A percentile compares a stretch with the other conserved stretches of the same genome.
phyloP scores from a whole-genome alignment of 2,797 vertebrate genomes.

The Malurus leucopterus region DNA sequence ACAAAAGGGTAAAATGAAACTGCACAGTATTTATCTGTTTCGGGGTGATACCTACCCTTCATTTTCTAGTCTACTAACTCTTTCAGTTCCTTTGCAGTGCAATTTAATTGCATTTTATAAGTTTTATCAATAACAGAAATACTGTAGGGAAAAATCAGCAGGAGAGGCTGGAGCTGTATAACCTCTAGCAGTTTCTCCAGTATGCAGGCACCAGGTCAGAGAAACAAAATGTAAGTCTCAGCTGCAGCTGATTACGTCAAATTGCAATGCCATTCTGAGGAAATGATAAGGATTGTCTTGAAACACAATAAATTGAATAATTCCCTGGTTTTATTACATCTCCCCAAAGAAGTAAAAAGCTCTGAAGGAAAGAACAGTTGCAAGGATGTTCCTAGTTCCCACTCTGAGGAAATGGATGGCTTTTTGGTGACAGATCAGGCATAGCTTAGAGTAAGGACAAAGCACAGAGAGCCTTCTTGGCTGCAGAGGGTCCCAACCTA shows the following conservation, averaged over 20 bases:
- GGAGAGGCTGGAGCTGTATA: not conserved
- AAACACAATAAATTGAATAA: not conserved
- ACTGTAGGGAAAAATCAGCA: not conserved
- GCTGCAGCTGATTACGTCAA: not conserved
- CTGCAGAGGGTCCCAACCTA: fast-evolving
- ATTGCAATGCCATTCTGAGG: not conserved
- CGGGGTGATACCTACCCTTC: not conserved
- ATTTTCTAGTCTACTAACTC: slow-evolving; percentile 10
- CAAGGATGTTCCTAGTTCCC: not conserved
- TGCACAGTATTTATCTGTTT: not conserved
- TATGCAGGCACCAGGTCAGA: slow-evolving; percentile 5
- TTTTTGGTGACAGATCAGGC: not conserved
- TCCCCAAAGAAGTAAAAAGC: not conserved
- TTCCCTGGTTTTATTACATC: not conserved
- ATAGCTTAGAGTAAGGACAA: not conserved
- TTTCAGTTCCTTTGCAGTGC: not conserved
- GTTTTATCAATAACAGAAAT: slow-evolving; percentile 9
- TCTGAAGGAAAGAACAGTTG: not conserved
- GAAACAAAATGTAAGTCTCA: not conserved
- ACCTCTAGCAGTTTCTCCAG: not conserved
- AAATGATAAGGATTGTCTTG: not conserved
- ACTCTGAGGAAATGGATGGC: not conserved
- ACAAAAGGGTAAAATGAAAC: not conserved
- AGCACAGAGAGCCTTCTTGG: not conserved
- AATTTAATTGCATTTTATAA: not conserved